Conservation (phyloP, 2,888 invertebrate genomes). For the Nomada ruficornis region DNA sequence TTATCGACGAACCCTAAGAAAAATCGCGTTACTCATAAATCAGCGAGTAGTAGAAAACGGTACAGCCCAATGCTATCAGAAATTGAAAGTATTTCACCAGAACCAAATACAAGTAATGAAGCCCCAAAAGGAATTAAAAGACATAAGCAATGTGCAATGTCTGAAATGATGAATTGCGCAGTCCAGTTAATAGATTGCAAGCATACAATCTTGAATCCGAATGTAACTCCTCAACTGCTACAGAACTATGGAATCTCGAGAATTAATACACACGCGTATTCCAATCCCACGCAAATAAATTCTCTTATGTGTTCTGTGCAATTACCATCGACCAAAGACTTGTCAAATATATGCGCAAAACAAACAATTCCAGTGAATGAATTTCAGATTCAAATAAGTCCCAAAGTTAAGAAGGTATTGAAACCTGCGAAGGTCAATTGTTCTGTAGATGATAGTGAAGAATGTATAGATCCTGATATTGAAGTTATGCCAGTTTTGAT, state of each 20-base stretch:
- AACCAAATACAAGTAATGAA: conserved; percentile 5
- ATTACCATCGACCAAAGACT: conserved; percentile 27
- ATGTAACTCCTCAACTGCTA: conserved; percentile 63
- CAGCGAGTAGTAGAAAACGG: conserved; percentile 21
- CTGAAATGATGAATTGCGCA: conserved; percentile 77
- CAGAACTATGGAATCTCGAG: conserved; percentile 72
- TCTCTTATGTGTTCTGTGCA: not conserved
- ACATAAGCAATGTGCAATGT: conserved; percentile 41
- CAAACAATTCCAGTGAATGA: not conserved
- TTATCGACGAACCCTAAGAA: conserved; percentile 18
- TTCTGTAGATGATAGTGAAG: not conserved
- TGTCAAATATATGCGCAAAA: not conserved
- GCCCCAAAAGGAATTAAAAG: not conserved
- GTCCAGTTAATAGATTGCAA: conserved; percentile 78
- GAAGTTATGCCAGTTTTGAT: conserved; percentile 20
- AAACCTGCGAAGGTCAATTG: conserved; percentile 10
- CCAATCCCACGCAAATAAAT: not conserved
- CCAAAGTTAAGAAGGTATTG: not conserved
- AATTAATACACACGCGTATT: conserved; percentile 59
- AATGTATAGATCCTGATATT: not conserved
- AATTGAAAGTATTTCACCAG: not conserved
- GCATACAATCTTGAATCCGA: conserved; percentile 70
- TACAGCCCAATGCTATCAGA: not conserved
- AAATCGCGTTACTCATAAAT: conserved; percentile 33
- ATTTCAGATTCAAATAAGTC: not conserved